phyloP scores from a whole-genome alignment of 2,888 invertebrate species.

The Cyclophora albipunctata region DNA sequence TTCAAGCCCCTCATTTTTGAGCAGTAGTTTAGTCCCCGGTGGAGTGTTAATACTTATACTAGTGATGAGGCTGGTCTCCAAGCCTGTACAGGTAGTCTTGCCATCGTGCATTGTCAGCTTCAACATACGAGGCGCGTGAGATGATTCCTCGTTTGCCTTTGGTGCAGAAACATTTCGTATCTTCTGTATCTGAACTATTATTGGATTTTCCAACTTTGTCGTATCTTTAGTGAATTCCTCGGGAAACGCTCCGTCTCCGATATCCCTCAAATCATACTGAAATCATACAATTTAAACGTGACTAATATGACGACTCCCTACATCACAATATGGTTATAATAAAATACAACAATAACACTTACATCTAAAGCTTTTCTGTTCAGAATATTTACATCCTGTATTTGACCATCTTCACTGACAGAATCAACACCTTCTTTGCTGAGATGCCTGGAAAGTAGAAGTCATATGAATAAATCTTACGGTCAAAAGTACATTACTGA shows the following conservation, averaged over 20 bases:
- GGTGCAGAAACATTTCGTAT: slow-evolving; percentile 92
- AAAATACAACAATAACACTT: slow-evolving; percentile 45
- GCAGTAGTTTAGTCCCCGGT: slow-evolving; percentile 89
- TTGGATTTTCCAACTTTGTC: slow-evolving; percentile 65
- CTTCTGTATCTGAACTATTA: slow-evolving; percentile 92
- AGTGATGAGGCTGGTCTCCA: slow-evolving; percentile 84
- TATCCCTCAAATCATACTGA: slow-evolving; percentile 86
- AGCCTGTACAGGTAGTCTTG: slow-evolving; percentile 82
- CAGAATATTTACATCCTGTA: slow-evolving; percentile 78
- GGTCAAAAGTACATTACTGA: slow-evolving; percentile 1
- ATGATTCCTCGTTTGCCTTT: slow-evolving; percentile 91
- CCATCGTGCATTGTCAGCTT: slow-evolving; percentile 92
- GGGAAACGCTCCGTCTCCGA: slow-evolving; percentile 84
- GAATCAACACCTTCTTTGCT: slow-evolving; percentile 81
- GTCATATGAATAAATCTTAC: slow-evolving; percentile 13
- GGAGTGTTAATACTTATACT: slow-evolving; percentile 86
- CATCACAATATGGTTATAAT: slow-evolving; percentile 3
- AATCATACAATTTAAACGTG: slow-evolving; percentile 28
- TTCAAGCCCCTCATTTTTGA: slow-evolving; percentile 60
- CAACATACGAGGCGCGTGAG: slow-evolving; percentile 86
- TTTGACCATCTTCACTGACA: slow-evolving; percentile 78
- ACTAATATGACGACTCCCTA: slow-evolving; percentile 8
- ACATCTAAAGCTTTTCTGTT: slow-evolving; percentile 82
- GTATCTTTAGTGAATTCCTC: slow-evolving; percentile 78
- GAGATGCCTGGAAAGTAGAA: slow-evolving; percentile 78